Evolutionary conservation across 2,888 invertebrate species (phyloP), one percentile per base, ranked within the genome.

Genomic region (Nemotelus pantherinus): DNA sequence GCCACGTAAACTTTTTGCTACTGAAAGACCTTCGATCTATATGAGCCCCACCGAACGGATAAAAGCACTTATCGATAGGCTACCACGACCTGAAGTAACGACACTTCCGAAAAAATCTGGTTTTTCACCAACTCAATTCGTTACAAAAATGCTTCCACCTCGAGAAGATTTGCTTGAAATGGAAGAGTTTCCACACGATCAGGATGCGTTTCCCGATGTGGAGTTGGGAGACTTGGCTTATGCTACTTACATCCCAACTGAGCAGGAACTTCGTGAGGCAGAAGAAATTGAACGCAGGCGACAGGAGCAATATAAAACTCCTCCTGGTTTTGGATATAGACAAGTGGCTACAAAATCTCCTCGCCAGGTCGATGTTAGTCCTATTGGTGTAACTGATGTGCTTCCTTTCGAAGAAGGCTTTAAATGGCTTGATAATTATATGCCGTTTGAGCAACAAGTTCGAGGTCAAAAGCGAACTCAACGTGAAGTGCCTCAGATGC

Each of bases 241-340:
- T 65, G 77, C 79, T 6, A 10, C 71, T 3, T 79, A 76, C 7
- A 76, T 77, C 41, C 77, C 79, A 43, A 77, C 79, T 41, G 77
- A 63, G 6, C 41, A 55, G 43, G 79, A 79, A 55, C 53, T 75
- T n/a, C n/a, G 43, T 3, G 75, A 79, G 71, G 75, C 75, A 2
- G 58, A 53, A 60, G 53, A 50, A 3, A 43, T 7, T 7, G 53
- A 55, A 57, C n/a, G 6, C n/a, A 43, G 25, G 6, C 48, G 50
- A 2, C 10, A 10, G 6, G 57, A 65, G 44, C 43, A 70, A 25
- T 58, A 7, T 25, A 45, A 25, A 58, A 60, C 72, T 65, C 60
- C 43, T 10, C 60, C 72, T 67, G 7, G 7, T 4, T 44, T 48
- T 3, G 4, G 41, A 55, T n/a, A 50, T 3, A 3, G 6, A 2